Base-by-base conservation (phyloP, 2,888 invertebrate species). In the Melinopterus prodromus region DNA sequence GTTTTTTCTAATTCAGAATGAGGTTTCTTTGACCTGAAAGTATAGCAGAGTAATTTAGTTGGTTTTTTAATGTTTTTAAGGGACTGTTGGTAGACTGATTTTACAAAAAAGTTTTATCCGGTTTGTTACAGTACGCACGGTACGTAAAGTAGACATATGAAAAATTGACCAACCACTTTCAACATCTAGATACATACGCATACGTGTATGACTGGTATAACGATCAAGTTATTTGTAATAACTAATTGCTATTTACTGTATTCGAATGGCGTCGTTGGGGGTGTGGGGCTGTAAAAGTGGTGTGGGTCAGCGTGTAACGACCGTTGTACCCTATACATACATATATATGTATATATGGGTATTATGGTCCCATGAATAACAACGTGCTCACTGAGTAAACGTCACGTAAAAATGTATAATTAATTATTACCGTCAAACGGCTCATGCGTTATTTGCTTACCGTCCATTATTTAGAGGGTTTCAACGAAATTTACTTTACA, bases 401-500 rank as follows among this genome's bases (percentile, higher is more conserved):
- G 80, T 80, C 72, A 71, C 77, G 77, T 80, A 77, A 80, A 80
- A 80, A 77, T 77, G 78, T 79, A 77, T 80, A 80, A 80, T 80
- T 80, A 80, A 79, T 80, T 70, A 80, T 80, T 80, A 80, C 72
- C 80, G 76, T 76, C 78, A 79, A 80, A 77, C 77, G 80, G 71
- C 69, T 70, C 72, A 78, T 72, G 38, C 78, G 69, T 79, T 79
- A 79, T 76, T 75, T 76, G 75, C 76, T 69, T 72, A 74, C 76
- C 15, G 35, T 74, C 9, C 26, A 74, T 74, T 26, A 74, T 74
- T 74, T 36, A 74, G n/a, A 35, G 74, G 74, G 74, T 74, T 74
- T 74, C 74, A 35, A 37, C 74, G 35, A 74, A 74, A 74, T 74
- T 74, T 74, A 74, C 74, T 74, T 74, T 74, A 74, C n/a, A 74